Evolutionary conservation across 2,113 vertebrate genomes (phyloP), one percentile per base, ranked within the genome.

Genomic region (Psephotus haematonotus): DNA sequence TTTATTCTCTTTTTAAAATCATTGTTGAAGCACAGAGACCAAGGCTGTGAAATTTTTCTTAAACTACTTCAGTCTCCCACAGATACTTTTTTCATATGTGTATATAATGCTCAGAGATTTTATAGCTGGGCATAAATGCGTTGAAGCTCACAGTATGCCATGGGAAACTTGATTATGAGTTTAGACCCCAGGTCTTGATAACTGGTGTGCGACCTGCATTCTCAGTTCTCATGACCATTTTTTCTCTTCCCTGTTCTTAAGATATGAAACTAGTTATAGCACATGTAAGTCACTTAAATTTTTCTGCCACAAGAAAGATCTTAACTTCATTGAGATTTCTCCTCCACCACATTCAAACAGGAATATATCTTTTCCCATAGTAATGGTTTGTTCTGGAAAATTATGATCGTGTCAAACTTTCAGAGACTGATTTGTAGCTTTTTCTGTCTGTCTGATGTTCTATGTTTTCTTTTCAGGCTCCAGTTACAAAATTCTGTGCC

Each of bases 221-320:
- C 47, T 74, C 4, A 55, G 49, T 94, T 97, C 85, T 95, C 92
- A 92, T 53, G 91, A 55, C 76, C 70, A 12, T 92, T 96, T 86
- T 83, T 92, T 70, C 70, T 86, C 14, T 92, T 95, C 71, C 63
- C 62, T 31, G 13, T 86, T 94, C 79, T 94, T 84, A 84, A 90
- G 93, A 93, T 83, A 86, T 7, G n/a, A 93, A 88, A 78, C 84
- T 93, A 96, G 95, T 95, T 93, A 83, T 88, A 96, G 91, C 14
- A 41, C 33, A 41, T 72, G 15, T 31, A 91, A 49, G 28, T 82
- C 29, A 5, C 65, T 92, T 90, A 81, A n/a, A 65, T 78, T 86
- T 92, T 96, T 95, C 67, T 95, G 33, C 49, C 37, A 60, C 28
- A 0, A 82, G 78, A 90, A 90, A 79, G 62, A 79, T 93, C 65